phyloP scores from a whole-genome alignment of 2,888 invertebrate genomes.

The Electrophaes corylata region DNA sequence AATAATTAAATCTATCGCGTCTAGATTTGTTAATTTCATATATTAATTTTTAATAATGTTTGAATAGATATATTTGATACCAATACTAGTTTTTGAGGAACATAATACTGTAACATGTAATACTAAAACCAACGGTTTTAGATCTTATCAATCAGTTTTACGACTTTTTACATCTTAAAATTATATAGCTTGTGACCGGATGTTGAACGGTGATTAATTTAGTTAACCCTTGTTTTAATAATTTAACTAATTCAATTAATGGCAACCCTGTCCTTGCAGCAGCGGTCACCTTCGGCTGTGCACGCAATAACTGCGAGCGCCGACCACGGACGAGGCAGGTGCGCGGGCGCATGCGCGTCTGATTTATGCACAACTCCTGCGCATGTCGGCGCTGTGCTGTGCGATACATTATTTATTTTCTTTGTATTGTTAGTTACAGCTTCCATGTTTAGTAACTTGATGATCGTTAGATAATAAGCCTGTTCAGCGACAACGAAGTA shows the following conservation, averaged over 20 bases:
- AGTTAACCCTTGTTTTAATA: not conserved
- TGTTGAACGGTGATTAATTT: not conserved
- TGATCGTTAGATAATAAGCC: too few relatives aligned
- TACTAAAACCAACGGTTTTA: too few relatives aligned
- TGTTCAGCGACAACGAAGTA: too few relatives aligned
- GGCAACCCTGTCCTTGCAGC: slow-evolving; percentile 22
- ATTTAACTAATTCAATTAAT: not conserved
- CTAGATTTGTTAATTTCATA: too few relatives aligned
- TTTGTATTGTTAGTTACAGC: not conserved
- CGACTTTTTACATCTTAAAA: not conserved
- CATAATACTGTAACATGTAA: too few relatives aligned
- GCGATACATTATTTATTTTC: not conserved
- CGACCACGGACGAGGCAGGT: slow-evolving; percentile 41
- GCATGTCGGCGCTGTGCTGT: slow-evolving; percentile 12
- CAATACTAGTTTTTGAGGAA: too few relatives aligned
- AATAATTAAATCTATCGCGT: too few relatives aligned
- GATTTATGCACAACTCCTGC: slow-evolving; percentile 37
- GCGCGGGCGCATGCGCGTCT: slow-evolving; percentile 32
- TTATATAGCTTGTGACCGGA: not conserved
- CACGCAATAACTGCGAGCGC: slow-evolving; percentile 14
- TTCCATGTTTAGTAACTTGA: too few relatives aligned
- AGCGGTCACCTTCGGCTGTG: slow-evolving; percentile 17
- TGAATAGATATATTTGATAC: too few relatives aligned
- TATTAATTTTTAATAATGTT: too few relatives aligned
- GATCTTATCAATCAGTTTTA: not conserved